Evolutionary conservation across 2,113 vertebrate species (phyloP).

Genomic region (Brachyhypopomus gauderio): DNA sequence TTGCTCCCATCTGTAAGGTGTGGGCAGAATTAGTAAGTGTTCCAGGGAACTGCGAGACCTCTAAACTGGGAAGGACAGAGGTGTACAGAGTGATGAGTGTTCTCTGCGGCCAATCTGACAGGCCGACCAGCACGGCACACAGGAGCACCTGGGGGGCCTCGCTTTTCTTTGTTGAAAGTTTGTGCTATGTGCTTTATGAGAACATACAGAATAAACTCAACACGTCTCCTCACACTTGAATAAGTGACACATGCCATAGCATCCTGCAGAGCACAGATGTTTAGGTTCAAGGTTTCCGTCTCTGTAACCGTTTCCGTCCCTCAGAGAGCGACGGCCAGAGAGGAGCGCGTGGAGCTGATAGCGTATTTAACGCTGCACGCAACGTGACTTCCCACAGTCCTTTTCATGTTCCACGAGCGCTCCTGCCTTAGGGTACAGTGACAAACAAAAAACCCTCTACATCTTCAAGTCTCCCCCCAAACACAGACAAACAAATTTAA

Average conservation of each 20-base stretch:
- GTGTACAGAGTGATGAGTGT: neutral
- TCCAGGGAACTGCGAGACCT: slow-evolving; percentile 7
- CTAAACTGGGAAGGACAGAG: neutral
- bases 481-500: slow-evolving; percentile 28
- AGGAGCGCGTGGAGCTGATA: slow-evolving; percentile 34
- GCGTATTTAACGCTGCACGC: slow-evolving; percentile 41
- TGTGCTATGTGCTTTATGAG: neutral
- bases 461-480: slow-evolving; percentile 26
- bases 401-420: slow-evolving; percentile 53
- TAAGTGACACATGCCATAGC: neutral
- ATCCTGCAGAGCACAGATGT: neutral
- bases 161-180: too few species aligned
- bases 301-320: slow-evolving; percentile 2
- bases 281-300: neutral
- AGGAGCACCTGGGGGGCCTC: neutral
- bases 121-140: neutral
- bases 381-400: slow-evolving; percentile 60
- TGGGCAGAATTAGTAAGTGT: slow-evolving; percentile 21
- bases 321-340: neutral
- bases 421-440: slow-evolving; percentile 37
- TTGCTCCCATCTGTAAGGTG: slow-evolving; percentile 19
- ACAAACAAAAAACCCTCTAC: slow-evolving; percentile 38
- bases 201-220: neutral
- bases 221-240: neutral
- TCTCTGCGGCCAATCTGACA: neutral